Evolutionary conservation across 30 jellyfish, hydroid and myxozoan species (phyloP), one percentile per base, ranked within the genome.

Genomic region (Clytia hemisphaerica): DNA sequence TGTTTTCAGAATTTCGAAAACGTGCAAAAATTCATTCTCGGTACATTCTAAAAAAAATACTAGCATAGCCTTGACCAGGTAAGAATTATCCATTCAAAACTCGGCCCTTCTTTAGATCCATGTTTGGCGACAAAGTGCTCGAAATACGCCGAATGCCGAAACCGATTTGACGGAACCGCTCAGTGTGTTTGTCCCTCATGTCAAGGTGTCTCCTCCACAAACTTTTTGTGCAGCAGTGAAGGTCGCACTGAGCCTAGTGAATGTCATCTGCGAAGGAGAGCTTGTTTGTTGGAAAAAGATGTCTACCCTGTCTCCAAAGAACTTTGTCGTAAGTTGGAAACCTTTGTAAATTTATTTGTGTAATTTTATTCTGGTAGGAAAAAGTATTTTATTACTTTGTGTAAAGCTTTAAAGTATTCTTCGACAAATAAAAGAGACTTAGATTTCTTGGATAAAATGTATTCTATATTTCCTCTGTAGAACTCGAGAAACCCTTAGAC

Each of bases 321-420:
- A 22, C 65, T 94, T 32, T 89, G 98, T 58, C 93, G 98, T 89
- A 48, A 37, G 88, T 7, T n/a, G n/a, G n/a, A n/a, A n/a, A n/a
- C n/a, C n/a, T n/a, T n/a, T 50, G 16, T 6, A 21, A 50, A 6
- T 50, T 50, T 50, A 22, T 9, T 40, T 9, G 16, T 40, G 53
- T 40, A 16, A 40, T 40, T 40, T 40, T 40, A n/a, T n/a, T n/a
- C n/a, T n/a, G n/a, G n/a, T n/a, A n/a, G n/a, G n/a, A n/a, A n/a
- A n/a, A n/a, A n/a, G n/a, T n/a, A n/a, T n/a, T n/a, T n/a, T n/a
- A n/a, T n/a, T n/a, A n/a, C n/a, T n/a, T n/a, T n/a, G n/a, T n/a
- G n/a, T n/a, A n/a, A n/a, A n/a, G n/a, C n/a, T n/a, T n/a, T n/a
- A n/a, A n/a, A n/a, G n/a, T n/a, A n/a, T n/a, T n/a, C n/a, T n/a